Evolutionary conservation across 2,113 vertebrate genomes (phyloP), one percentile per base, ranked within the genome.

Genomic region (Sebastes fasciatus): DNA sequence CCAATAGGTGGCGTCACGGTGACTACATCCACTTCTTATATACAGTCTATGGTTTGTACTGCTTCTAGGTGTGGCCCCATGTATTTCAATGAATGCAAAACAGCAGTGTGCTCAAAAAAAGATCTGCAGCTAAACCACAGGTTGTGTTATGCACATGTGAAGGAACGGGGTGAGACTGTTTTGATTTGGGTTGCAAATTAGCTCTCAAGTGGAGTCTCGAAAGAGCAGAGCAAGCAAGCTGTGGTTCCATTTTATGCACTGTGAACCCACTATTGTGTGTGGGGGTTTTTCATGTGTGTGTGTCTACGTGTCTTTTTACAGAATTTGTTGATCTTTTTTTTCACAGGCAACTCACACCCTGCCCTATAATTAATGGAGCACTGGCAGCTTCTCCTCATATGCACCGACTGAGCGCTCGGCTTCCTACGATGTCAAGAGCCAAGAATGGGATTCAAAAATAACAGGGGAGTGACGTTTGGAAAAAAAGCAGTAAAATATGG

Each of bases 321-420:
- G 64, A 79, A 64, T 71, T 76, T 82, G 87, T 84, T 84, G 79
- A 82, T 88, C 67, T 74, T 66, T 51, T 7, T 69, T 46, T 79
- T 46, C 80, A n/a, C 45, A 69, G 74, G 79, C 71, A 68, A 6
- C 80, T 81, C 76, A 54, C 74, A 55, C 26, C 60, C 79, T 65
- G 75, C 54, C 69, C 76, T 23, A 43, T 88, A 87, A 90, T 88
- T 89, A 90, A 84, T 80, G 70, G 70, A 69, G 83, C 68, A 23
- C 74, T 79, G 74, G 74, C 74, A 81, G 80, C 82, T 66, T 78
- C 77, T 61, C 69, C 82, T 80, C 61, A 43, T 13, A 51, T 58
- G n/a, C 60, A 40, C 11, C 10, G 70, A 74, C 73, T 87, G 87
- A 80, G 82, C 54, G 61, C 86, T 84, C 26, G 4, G 21, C 68